Conservation (phyloP, 2,888 invertebrate species). For the Entomobrya multifasciata region DNA sequence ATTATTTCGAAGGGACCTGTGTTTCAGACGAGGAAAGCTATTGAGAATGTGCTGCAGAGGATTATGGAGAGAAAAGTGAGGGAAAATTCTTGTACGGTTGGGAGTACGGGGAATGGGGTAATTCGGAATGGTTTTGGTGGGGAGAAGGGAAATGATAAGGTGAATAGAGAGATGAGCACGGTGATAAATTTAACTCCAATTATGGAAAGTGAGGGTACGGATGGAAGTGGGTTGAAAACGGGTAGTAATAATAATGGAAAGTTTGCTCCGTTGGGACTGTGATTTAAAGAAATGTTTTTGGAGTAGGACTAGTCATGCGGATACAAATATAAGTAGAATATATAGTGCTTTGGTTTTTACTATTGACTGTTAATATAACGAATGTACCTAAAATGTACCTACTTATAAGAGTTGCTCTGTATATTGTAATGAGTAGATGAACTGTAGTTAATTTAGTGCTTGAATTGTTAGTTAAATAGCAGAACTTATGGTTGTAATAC, state of each 20-base stretch:
- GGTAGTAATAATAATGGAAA: no score
- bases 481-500: no score
- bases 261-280: neutral
- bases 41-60: neutral
- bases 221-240: neutral
- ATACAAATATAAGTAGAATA: no score
- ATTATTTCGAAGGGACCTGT: conserved; percentile 28
- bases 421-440: no score
- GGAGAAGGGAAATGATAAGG: neutral
- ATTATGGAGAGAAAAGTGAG: neutral
- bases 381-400: no score
- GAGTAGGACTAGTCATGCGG: no score
- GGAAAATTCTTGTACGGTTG: neutral
- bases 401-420: no score
- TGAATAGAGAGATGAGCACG: neutral
- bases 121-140: neutral
- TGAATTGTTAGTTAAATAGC: no score
- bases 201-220: neutral
- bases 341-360: no score
- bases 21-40: neutral
- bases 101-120: neutral
- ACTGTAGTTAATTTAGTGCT: no score
- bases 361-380: no score
- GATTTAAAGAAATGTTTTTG: no score
- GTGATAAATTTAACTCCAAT: neutral